A percentile compares a stretch with the other conserved stretches of the same genome.
These are phyloP conservation scores for Nothobranchius kuhntae DNA, from an alignment of 2,113 vertebrate genomes.

Conservation along the genomic window DNA sequence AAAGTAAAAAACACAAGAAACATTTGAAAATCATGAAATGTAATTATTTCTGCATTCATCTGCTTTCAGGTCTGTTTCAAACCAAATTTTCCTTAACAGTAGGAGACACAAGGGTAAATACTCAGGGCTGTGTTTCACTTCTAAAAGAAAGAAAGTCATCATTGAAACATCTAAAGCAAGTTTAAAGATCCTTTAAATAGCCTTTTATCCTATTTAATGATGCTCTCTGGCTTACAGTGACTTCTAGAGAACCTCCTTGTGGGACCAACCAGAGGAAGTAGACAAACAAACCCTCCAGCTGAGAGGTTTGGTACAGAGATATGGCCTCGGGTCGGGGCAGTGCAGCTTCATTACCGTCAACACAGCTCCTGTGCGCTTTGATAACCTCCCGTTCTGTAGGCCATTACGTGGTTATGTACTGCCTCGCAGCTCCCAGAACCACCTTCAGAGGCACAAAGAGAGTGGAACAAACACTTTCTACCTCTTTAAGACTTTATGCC, in stretches of 20 bases:
- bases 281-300: constrained; percentile 51
- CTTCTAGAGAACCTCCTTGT: constrained; percentile 18
- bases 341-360: constrained; percentile 55
- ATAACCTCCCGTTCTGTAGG: constrained; percentile 42
- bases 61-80: too few species aligned
- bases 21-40: too few species aligned
- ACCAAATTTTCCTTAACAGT: too few species aligned
- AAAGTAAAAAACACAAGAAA: too few species aligned
- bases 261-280: constrained; percentile 24
- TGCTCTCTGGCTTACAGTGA: constrained; percentile 6
- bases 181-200: constrained; percentile 23
- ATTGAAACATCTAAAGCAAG: background rate
- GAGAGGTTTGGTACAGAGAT: constrained; percentile 28
- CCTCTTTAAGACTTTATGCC: constrained; percentile 7
- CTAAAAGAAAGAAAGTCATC: too few species aligned
- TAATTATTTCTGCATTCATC: too few species aligned
- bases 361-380: constrained; percentile 39
- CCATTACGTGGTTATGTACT: constrained; percentile 56
- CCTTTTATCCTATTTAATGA: constrained; percentile 44
- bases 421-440: constrained; percentile 33
- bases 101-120: too few species aligned
- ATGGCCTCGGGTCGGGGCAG: constrained; percentile 31
- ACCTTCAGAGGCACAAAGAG: constrained; percentile 37
- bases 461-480: constrained; percentile 30
- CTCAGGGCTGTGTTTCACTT: too few species aligned